Evolutionary conservation across 2,888 invertebrate genomes (phyloP), one percentile per base, ranked within the genome.

Genomic region (Stegophylla sp.): DNA sequence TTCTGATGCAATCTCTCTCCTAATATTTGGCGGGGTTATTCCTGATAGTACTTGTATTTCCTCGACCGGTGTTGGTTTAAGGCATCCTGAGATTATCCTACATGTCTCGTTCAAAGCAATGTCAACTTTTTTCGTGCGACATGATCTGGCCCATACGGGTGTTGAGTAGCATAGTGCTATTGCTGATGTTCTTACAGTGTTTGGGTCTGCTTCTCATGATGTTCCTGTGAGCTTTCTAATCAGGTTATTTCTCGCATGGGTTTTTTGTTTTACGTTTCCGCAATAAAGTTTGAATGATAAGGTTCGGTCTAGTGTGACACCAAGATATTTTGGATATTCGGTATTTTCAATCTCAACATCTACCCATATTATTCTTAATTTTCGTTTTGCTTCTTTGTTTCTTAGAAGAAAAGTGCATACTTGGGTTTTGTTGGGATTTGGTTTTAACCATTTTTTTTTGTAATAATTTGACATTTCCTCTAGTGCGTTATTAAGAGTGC

Each of bases 141-240:
- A 34, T 34, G 34, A 34, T 34, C 34, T 34, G 34, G 34, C 34
- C 34, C 34, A 34, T 34, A 34, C 34, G 34, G 34, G 34, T 34
- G 34, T 34, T 34, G 34, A 34, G 34, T 34, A 34, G 34, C 34
- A 34, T 51, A 51, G 51, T 51, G 51, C 51, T 51, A 56, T 20
- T 56, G 56, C 56, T 23, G 63, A 63, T 34, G 63, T 63, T 63
- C 34, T 63, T 63, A 63, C 28, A 63, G 63, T 63, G 34, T 63
- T 63, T 63, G 34, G 34, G 34, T 63, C 63, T n/a, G 34, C 63
- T 63, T 1, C 63, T 34, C 63, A 63, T 17, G 63, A 63, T 28
- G 63, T 63, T 56, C 63, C n/a, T 28, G 63, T 63, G 63, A 63
- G 63, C 63, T 63, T 63, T 34, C 63, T 63, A 63, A 63, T 63